Percentiles rank a stretch among this genome's conserved stretches.
phyloP scores from a whole-genome alignment of 2,888 invertebrate species.

The Standfussiana lucernea region DNA sequence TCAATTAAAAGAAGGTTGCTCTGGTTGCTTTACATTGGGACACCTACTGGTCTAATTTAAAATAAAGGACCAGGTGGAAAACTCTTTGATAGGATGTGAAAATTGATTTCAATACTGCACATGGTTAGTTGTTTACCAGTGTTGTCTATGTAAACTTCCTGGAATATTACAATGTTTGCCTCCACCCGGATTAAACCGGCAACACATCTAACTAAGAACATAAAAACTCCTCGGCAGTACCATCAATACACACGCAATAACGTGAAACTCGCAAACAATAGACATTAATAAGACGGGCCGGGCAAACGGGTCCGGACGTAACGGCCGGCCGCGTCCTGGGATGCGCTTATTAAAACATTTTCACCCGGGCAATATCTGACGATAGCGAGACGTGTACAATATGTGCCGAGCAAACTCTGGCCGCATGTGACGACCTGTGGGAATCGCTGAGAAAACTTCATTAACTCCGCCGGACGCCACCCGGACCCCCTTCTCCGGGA shows the following conservation, averaged over 20 bases:
- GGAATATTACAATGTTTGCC: constrained; percentile 19
- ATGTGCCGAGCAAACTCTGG: constrained; percentile 87
- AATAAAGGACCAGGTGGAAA: background rate
- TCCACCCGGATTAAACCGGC: constrained; percentile 39
- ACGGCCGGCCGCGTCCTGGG: constrained; percentile 80
- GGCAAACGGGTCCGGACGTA: constrained; percentile 80
- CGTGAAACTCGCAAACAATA: constrained; percentile 89
- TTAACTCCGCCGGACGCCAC: constrained; percentile 88
- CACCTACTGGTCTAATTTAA: background rate
- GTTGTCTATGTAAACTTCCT: constrained; percentile 28
- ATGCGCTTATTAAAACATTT: constrained; percentile 91
- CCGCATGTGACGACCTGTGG: constrained; percentile 91
- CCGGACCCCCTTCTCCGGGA: constrained; percentile 63
- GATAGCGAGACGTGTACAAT: constrained; percentile 88
- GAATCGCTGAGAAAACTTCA: constrained; percentile 91
- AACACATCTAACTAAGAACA: constrained; percentile 65
- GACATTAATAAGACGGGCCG: constrained; percentile 88
- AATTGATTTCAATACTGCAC: constrained; percentile 19
- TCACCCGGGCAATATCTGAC: constrained; percentile 87
- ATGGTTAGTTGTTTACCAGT: constrained; percentile 6
- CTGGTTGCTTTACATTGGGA: background rate
- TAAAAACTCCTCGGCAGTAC: constrained; percentile 67
- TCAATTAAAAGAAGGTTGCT: background rate
- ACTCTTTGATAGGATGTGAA: background rate
- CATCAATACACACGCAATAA: constrained; percentile 85